Evolutionary conservation across 2,888 invertebrate species (phyloP).

Genomic region (Oithona nana): DNA sequence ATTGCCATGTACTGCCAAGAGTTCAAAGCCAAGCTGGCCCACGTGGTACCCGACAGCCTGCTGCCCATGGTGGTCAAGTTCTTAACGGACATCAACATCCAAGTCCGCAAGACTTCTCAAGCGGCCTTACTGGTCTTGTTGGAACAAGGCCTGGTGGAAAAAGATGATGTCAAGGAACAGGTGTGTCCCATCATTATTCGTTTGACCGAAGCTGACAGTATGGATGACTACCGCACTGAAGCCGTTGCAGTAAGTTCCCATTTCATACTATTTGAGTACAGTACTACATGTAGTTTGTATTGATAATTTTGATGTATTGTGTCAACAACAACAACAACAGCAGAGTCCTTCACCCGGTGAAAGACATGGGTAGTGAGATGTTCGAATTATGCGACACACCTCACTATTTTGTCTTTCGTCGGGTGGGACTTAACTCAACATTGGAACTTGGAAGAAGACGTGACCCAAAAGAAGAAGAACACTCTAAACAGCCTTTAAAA

Average conservation of each 20-base stretch:
- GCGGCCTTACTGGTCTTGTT: conserved; percentile 41
- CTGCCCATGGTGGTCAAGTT: conserved; percentile 42
- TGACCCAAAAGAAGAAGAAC: too few relatives aligned
- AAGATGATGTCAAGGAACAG: conserved; percentile 40
- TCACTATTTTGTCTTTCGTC: conserved; percentile 99
- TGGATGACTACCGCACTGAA: conserved; percentile 36
- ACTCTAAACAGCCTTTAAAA: too few relatives aligned
- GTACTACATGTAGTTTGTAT: conserved; percentile 4
- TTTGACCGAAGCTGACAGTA: conserved; percentile 34
- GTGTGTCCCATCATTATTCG: conserved; percentile 44
- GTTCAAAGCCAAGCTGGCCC: conserved; percentile 27
- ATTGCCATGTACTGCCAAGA: conserved; percentile 42
- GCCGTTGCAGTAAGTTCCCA: conserved; percentile 37
- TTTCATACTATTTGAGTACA: neutral
- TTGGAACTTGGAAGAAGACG: too few relatives aligned
- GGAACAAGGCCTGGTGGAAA: conserved; percentile 41
- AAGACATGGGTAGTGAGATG: conserved; percentile 99
- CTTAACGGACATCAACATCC: conserved; percentile 39
- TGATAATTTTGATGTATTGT: conserved; percentile 5
- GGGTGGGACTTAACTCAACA: conserved; percentile 32
- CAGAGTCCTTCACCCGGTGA: conserved; percentile 42
- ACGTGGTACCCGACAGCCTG: conserved; percentile 38
- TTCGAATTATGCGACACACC: conserved; percentile 42
- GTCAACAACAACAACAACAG: neutral
- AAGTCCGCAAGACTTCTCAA: conserved; percentile 45